Percentiles rank a stretch among this genome's conserved stretches.
Evolutionary conservation across 2,113 vertebrate species (phyloP).

Genomic region (Sebastes schlegelii): DNA sequence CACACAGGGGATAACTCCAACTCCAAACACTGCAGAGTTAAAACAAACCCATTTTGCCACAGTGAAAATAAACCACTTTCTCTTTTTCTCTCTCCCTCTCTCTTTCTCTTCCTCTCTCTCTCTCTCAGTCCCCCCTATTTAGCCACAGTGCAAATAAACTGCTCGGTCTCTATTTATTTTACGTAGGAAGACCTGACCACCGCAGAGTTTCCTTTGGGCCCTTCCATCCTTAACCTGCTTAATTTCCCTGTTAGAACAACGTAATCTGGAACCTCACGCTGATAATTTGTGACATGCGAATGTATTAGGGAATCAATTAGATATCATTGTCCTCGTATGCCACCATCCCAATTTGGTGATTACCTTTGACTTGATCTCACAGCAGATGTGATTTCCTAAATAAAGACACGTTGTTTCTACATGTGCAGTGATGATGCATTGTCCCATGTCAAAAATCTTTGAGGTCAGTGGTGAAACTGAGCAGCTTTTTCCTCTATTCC

Average conservation of each 20-base stretch:
- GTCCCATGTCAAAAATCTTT: constrained; percentile 26
- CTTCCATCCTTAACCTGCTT: constrained; percentile 68
- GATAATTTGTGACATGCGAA: constrained; percentile 45
- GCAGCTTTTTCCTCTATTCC: constrained; percentile 42
- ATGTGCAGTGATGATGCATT: constrained; percentile 29
- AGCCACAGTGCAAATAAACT: constrained; percentile 77
- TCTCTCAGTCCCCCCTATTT: constrained; percentile 51
- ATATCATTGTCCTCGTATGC: constrained; percentile 2
- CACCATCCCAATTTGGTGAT: neutral
- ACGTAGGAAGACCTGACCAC: constrained; percentile 70
- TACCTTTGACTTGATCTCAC: neutral
- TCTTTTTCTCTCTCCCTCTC: constrained; percentile 26
- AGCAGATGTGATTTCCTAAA: neutral
- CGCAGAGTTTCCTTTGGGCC: constrained; percentile 71
- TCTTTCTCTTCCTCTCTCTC: constrained; percentile 3
- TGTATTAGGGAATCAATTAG: constrained; percentile 17
- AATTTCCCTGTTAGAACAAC: constrained; percentile 54
- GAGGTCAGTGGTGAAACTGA: constrained; percentile 43
- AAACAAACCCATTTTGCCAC: constrained; percentile 74
- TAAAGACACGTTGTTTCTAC: neutral
- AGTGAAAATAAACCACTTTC: constrained; percentile 78
- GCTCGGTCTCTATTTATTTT: constrained; percentile 79
- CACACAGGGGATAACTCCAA: constrained; percentile 63
- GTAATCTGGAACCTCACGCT: constrained; percentile 37
- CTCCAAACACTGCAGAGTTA: constrained; percentile 69